A percentile compares a stretch with the other conserved stretches of the same genome.
phyloP scores from a whole-genome alignment of 2,797 vertebrate genomes.

The Schizothorax lantsangensis region DNA sequence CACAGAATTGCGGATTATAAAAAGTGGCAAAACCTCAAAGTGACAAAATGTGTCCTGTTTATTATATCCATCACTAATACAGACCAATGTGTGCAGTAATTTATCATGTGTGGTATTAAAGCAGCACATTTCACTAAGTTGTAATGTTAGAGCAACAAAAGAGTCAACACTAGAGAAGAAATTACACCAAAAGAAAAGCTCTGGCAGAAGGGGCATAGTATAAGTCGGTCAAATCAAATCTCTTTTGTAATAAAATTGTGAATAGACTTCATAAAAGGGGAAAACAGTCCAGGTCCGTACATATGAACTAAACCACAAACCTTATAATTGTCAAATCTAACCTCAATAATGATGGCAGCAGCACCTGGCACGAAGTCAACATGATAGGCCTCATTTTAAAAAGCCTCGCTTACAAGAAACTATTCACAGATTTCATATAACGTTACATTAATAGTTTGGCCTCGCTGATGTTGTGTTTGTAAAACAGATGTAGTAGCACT shows the following conservation, averaged over 20 bases:
- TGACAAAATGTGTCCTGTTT: neutral
- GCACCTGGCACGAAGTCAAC: slow-evolving; percentile 39
- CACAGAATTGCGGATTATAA: neutral
- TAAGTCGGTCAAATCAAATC: neutral
- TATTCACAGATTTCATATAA: neutral
- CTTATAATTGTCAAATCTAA: neutral
- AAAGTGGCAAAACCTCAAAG: neutral
- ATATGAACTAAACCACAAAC: neutral
- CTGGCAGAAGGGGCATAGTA: neutral
- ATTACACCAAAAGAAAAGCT: neutral
- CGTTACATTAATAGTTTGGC: neutral
- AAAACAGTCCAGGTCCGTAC: neutral
- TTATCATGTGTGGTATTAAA: neutral
- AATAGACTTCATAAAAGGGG: too few species aligned
- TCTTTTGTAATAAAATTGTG: neutral
- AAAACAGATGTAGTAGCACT: neutral
- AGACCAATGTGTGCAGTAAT: neutral
- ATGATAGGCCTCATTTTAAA: slow-evolving; percentile 4
- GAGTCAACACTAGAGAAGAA: too few species aligned
- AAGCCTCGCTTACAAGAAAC: neutral
- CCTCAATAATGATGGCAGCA: neutral
- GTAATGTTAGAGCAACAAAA: neutral
- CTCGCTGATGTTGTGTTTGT: neutral
- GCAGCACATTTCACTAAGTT: neutral
- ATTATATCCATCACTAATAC: neutral